Evolutionary conservation across 2,888 invertebrate genomes (phyloP), one percentile per base, ranked within the genome.

Genomic region (Tiliacea citrago): DNA sequence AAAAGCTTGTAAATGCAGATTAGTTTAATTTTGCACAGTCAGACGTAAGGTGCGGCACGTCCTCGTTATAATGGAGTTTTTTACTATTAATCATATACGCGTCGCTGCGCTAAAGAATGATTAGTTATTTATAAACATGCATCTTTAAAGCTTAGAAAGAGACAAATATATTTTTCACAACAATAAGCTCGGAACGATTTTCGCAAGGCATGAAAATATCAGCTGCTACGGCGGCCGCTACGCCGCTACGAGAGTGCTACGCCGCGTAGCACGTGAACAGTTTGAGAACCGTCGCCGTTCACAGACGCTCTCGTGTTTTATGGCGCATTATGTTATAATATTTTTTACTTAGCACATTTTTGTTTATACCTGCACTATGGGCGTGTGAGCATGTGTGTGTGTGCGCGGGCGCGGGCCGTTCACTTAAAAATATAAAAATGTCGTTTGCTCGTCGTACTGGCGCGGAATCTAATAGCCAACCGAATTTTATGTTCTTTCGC

Each of bases 261-360:
- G 84, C 51, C 60, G 81, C 88, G 89, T 84, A 77, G 77, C 75
- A 67, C 69, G 18, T 55, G 55, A 51, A 90, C 79, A 92, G 89
- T 93, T 96, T 96, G 95, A 91, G 94, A 93, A 92, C 67, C 95
- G 79, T 86, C 80, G 81, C 82, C 86, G 67, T 63, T 80, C 87
- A 88, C 89, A 90, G 90, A 90, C 90, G 89, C 90, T 91, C 89
- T 86, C 70, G 94, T 95, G 94, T 96, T 96, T 96, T 96, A 96
- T 95, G 94, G 95, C 94, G 90, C 93, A 95, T 95, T 95, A 96
- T 94, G 92, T 92, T 93, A 94, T 95, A 95, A 95, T 96, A 96
- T 95, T 95, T 96, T 96, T 96, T 95, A 96, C 96, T 96, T 96
- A 95, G 95, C 96, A 95, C 95, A 94, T 95, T 94, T 93, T 93